Base-by-base conservation (phyloP, 2,113 vertebrate species). In the Myotis lucifugus region DNA sequence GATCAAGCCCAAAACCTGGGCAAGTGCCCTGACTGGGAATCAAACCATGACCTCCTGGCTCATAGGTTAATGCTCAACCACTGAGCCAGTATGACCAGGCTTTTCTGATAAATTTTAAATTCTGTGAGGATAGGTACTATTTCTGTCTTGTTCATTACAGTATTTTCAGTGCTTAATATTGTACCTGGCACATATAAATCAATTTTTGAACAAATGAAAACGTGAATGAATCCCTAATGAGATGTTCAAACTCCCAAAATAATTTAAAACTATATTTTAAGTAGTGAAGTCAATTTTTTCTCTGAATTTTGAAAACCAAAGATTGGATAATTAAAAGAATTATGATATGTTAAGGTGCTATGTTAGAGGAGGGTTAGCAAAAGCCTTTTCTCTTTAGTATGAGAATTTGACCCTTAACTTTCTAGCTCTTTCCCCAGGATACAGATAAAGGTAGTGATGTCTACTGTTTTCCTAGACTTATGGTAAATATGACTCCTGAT, bases 221-320 rank as follows among this genome's bases (percentile, higher is more conserved):
- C 72, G 6, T 64, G 25, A 79, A 70, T 90, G 72, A 72, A 50
- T 61, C 32, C 13, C 37, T 48, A 42, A 2, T 8, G 48, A 73
- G 54, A 79, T 6, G 13, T 29, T 54, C 42, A 67, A 78, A 4
- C 18, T 77, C 9, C 13, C 59, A 13, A 92, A 83, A 66, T 84
- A 56, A 77, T n/a, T 70, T 74, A 50, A 84, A 83, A 32, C 9
- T 48, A 3, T 18, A 34, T 69, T 91, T 82, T 67, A 73, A 77
- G 13, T 78, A 27, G 8, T n/a, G n/a, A n/a, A n/a, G n/a, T n/a
- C n/a, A n/a, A n/a, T n/a, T 37, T 72, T 86, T 83, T 64, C 34
- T 94, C 9, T 89, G 11, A 89, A 84, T 64, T 89, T 94, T 92
- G 21, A 92, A 86, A 84, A n/a, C 21, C 13, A 46, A 82, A 81